These are phyloP conservation scores for Lysiphlebus fabarum DNA, from an alignment of 1,140 invertebrate species.

Conservation along the genomic window DNA sequence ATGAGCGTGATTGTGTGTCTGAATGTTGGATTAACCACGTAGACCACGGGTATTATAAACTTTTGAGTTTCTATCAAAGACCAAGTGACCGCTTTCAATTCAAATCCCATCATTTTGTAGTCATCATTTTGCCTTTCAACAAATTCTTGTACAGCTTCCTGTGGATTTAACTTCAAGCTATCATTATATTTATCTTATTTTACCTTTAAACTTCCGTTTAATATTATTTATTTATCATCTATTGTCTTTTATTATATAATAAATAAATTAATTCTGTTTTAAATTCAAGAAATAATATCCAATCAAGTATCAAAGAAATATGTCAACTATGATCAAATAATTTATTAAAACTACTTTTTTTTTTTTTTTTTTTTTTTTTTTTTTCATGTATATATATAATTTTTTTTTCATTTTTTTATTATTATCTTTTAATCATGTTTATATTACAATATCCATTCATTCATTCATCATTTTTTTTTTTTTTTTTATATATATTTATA, in stretches of 20 bases:
- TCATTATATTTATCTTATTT: too few species aligned
- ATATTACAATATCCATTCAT: too few species aligned
- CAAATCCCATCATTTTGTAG: neutral
- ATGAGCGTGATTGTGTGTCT: conserved; percentile 38
- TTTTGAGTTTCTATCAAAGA: conserved; percentile 9
- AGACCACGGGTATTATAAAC: conserved; percentile 21
- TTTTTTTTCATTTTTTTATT: too few species aligned
- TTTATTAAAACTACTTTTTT: conserved; percentile 40
- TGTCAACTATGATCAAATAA: conserved; percentile 36
- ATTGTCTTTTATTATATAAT: neutral
- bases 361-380: conserved; percentile 36
- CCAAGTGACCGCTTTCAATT: conserved; percentile 11
- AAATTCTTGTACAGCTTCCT: too few species aligned
- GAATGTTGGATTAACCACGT: conserved; percentile 38
- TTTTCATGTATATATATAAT: conserved; percentile 26
- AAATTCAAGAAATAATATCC: conserved; percentile 2
- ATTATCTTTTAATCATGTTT: too few species aligned
- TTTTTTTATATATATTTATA: too few species aligned
- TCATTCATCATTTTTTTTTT: too few species aligned
- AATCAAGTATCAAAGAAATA: neutral
- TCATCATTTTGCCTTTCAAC: too few species aligned
- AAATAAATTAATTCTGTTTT: neutral
- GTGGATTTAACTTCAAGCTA: too few species aligned
- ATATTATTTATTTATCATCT: neutral
- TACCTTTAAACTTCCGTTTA: too few species aligned